Base-by-base conservation (phyloP, 2,113 vertebrate species). In the Nibea albiflora region DNA sequence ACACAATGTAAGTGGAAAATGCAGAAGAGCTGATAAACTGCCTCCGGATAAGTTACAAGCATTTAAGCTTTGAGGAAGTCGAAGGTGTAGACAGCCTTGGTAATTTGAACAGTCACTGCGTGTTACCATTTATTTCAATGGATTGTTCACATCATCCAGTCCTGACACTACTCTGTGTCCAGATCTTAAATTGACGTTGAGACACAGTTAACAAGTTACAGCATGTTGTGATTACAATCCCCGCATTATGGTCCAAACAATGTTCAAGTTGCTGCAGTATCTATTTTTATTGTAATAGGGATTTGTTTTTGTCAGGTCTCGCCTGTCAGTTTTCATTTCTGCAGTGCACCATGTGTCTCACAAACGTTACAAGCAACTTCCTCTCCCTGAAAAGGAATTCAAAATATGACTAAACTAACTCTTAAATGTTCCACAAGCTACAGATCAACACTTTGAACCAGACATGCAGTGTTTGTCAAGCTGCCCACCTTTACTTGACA, bases 341-440 rank as follows among this genome's bases (percentile, higher is more conserved):
- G 28, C 56, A 35, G 73, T 76, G 31, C 14, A 64, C 26, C 19
- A 28, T 44, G 11, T 22, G 3, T 22, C 39, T 62, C 31, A 16
- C 50, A 56, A 61, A 58, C 57, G n/a, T 31, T 28, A 46, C 0
- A 1, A 69, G 65, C 31, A 54, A 67, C 65, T 78, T 84, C 76
- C 73, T 81, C 81, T 81, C 68, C 71, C 74, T 58, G 24, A 61
- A 72, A 68, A 78, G 62, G 76, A 87, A 91, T 79, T 74, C 54
- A 80, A 14, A 89, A 5, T 35, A 74, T 50, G 81, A 83, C 50
- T 3, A 3, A 11, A 50, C 20, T 15, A 17, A 57, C 68, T 71
- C 39, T 22, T 56, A 28, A 4, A 22, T 63, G 35, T n/a, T 62
- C 5, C 31, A 39, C 19, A 22, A 26, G 49, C n/a, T 56, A n/a